These are phyloP conservation scores for Melikaiella ostensackeni DNA, from an alignment of 2,888 invertebrate species.

Conservation along the genomic window DNA sequence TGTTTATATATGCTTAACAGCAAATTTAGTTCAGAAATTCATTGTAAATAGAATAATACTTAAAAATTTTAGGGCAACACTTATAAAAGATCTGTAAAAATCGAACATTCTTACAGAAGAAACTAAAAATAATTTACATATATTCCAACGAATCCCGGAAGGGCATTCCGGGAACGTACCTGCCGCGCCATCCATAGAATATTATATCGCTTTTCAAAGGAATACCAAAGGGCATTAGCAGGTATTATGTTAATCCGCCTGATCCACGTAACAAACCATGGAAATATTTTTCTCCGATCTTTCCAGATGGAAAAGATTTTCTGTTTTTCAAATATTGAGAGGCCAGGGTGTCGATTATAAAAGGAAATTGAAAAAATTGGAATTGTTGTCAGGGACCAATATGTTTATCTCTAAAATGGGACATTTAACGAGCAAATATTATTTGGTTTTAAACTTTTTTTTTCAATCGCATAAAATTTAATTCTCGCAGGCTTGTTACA, in stretches of 20 bases:
- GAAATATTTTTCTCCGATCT: not conserved
- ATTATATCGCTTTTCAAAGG: conserved; percentile 24
- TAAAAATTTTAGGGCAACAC: too few species aligned
- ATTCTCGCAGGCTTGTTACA: too few species aligned
- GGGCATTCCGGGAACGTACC: conserved; percentile 19
- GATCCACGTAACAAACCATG: conserved; percentile 1
- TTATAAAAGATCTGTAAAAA: too few species aligned
- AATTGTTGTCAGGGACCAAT: not conserved
- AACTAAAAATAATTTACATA: not conserved
- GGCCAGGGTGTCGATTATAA: not conserved
- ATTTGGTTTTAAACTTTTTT: too few species aligned
- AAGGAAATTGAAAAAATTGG: not conserved
- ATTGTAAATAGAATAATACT: too few species aligned
- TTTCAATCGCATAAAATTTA: too few species aligned
- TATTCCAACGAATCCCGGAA: not conserved
- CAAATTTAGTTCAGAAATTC: too few species aligned
- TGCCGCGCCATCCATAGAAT: not conserved
- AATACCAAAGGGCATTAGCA: conserved; percentile 1
- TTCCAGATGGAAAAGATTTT: not conserved
- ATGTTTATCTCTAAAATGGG: not conserved
- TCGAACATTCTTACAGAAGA: too few species aligned
- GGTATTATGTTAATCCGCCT: not conserved
- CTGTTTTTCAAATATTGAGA: not conserved
- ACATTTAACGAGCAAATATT: not conserved
- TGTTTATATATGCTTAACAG: too few species aligned